Base-by-base conservation (phyloP, 2,113 vertebrate genomes). In the Hydrochoerus hydrochaeris region DNA sequence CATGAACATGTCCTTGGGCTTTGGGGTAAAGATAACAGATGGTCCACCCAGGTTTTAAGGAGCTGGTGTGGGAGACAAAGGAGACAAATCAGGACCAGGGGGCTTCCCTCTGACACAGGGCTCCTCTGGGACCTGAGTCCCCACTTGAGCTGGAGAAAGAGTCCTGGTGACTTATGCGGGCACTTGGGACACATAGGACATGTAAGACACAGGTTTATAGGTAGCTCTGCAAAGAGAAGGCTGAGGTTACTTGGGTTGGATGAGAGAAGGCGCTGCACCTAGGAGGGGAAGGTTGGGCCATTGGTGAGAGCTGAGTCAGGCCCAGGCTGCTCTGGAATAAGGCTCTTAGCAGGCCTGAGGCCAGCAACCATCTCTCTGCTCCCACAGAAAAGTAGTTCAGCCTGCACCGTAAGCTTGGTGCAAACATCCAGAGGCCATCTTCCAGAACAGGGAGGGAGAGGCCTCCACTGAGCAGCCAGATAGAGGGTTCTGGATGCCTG, bases 1-100 rank as follows among this genome's bases (percentile, higher is more conserved):
- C 22, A 17, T 58, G 60, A 98, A 97, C 3, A 1, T 16, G 20
- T 98, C 97, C 83, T 95, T 95, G 94, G 97, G 85, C 1, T 62
- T 97, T 0, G 97, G 97, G 6, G 97, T 96, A 63, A 96, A 97
- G 84, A 98, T 67, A 85, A 97, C 90, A 0, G 95, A 93, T 0
- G 94, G 97, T 4, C 95, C 97, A 0, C 28, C 94, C 0, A 0
- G 28, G 10, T 52, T 0, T 0, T 54, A 19, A 57, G 17, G 0
- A 0, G 0, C 85, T 97, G 20, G 0, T 24, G 8, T 1, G 28
- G 65, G 41, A 87, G 35, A 90, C 16, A 1, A 17, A 14, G n/a
- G n/a, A n/a, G 13, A 10, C 3, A 0, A 0, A 38, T 95, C 22
- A 95, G 54, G 6, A 95, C 5, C 12, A 0, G 14, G 44, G 1